Evolutionary conservation across 2,113 vertebrate species (phyloP).

Genomic region (Microtus oregoni): DNA sequence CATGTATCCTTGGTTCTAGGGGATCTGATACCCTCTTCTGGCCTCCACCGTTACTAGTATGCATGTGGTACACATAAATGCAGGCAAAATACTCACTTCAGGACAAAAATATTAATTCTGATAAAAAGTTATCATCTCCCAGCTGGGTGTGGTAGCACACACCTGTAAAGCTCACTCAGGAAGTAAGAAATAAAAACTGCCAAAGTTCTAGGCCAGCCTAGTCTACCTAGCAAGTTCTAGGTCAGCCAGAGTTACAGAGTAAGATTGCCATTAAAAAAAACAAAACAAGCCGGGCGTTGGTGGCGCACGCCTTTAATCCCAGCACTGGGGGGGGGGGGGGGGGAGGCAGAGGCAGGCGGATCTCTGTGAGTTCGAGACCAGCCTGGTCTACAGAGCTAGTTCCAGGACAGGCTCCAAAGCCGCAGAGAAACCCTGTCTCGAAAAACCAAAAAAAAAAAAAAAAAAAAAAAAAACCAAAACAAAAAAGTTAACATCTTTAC

Average conservation of each 20-base stretch:
- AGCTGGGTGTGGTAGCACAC: neutral
- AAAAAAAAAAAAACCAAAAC: too few species aligned
- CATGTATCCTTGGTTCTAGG: neutral
- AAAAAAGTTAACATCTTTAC: slow-evolving; percentile 18
- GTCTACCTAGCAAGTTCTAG: neutral
- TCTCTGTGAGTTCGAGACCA: too few species aligned
- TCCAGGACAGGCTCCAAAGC: too few species aligned
- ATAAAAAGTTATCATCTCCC: neutral
- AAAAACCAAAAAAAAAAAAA: too few species aligned
- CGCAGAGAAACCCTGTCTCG: too few species aligned
- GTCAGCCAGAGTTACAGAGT: neutral
- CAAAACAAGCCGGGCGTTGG: too few species aligned
- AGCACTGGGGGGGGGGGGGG: too few species aligned
- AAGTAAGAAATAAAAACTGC: neutral
- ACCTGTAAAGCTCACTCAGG: neutral
- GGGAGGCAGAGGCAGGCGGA: too few species aligned
- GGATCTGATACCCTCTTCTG: neutral
- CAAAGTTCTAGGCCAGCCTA: neutral
- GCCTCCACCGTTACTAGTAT: neutral
- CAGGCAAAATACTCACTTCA: neutral
- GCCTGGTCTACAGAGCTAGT: too few species aligned
- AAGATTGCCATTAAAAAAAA: neutral
- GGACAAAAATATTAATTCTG: slow-evolving; percentile 8
- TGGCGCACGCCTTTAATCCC: too few species aligned
- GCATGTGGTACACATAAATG: neutral